Conservation (phyloP, 2,113 vertebrate species). For the Nestor notabilis region DNA sequence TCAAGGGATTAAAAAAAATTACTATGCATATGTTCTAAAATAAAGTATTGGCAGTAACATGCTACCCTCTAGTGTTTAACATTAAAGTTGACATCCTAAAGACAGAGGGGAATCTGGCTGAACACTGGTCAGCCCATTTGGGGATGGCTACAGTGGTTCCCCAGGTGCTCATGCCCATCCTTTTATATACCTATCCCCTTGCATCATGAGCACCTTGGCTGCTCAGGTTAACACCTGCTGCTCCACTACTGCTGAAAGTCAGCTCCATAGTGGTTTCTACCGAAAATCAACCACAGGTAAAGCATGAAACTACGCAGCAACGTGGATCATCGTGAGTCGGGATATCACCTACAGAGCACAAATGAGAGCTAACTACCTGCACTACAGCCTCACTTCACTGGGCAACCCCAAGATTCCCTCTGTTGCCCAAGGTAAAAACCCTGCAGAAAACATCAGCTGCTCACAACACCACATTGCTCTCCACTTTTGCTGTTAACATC, state of each 20-base stretch:
- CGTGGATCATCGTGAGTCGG: fast-evolving
- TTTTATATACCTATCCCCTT: not conserved
- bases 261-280: not conserved
- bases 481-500: not conserved
- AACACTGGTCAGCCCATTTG: not conserved
- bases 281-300: not conserved
- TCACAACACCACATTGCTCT: not conserved
- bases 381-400: not conserved
- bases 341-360: fast-evolving
- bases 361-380: not conserved
- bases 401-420: not conserved
- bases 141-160: not conserved
- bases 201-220: not conserved
- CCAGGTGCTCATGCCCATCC: not conserved
- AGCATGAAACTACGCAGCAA: not conserved
- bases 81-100: not conserved
- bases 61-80: conserved; percentile 59
- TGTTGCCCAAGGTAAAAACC: not conserved
- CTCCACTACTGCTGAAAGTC: not conserved
- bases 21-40: fast-evolving
- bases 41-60: not conserved
- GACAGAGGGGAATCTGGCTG: not conserved
- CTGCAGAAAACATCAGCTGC: not conserved
- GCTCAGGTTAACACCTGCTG: not conserved
- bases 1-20: not conserved